Evolutionary conservation across 1,140 invertebrate genomes (phyloP), one percentile per base, ranked within the genome.

Genomic region (Zaprionus kolodkinae): DNA sequence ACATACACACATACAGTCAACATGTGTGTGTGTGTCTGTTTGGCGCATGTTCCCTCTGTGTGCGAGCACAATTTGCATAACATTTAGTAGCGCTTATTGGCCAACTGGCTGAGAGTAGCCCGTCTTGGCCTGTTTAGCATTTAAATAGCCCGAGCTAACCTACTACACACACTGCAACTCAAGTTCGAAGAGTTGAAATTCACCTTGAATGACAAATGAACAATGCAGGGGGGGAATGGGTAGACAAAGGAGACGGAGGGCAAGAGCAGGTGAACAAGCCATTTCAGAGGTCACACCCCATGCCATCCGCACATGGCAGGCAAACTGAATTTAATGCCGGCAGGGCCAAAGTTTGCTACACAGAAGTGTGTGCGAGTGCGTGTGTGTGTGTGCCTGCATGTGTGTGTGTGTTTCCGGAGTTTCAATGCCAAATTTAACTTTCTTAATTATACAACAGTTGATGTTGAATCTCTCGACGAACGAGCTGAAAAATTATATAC

Each of bases 1-100:
- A 69, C 33, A n/a, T 30, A 48, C 35, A 43, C 12, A 30, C n/a
- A 55, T 13, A 40, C 30, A 21, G 6, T 33, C 21, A 21, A 36
- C 50, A 38, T 30, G 13, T 50, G 6, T 45, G 12, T 55, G 11
- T n/a, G 15, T 54, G 36, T 61, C 27, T 36, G 25, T 59, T 11
- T 50, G 45, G 45, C 45, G 43, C 40, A 45, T 45, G 40, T 45
- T 45, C 40, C 7, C 4, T 45, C 6, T 27, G 10, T 45, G 21
- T 57, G 17, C 30, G 17, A 62, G 54, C 36, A 60, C 64, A 76
- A 79, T 79, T 79, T 79, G 70, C 78, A 79, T 78, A 79, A 79
- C 78, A 78, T 69, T 79, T 69, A 66, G 67, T 64, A 35, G 52
- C 38, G 57, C 36, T 78, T 76, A 78, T 78, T 78, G 76, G 62